Percentiles rank a stretch among this genome's conserved stretches.
These are phyloP conservation scores for Sthenelais limicola DNA, from an alignment of 2,888 invertebrate species.

Conservation along the genomic window DNA sequence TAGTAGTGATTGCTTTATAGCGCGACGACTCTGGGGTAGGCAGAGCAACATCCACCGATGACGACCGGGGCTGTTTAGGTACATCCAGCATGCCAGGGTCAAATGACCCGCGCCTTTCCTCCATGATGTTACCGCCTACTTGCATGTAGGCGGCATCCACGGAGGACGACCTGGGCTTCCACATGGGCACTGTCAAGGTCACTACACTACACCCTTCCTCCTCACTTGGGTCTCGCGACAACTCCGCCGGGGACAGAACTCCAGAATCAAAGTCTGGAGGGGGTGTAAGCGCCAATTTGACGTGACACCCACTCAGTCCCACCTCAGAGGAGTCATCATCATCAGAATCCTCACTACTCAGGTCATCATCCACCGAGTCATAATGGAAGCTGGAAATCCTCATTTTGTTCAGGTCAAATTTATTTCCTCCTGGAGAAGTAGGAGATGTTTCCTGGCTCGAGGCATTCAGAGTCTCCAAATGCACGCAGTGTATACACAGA, in stretches of 20 bases:
- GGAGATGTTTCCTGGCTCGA: conserved; percentile 42
- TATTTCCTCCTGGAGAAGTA: conserved; percentile 26
- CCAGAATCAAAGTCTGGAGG: too few relatives aligned
- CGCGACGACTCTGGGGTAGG: conserved; percentile 58
- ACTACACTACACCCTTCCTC: conserved; percentile 54
- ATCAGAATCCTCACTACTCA: conserved; percentile 44
- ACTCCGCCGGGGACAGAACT: neutral
- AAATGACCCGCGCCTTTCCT: conserved; percentile 51
- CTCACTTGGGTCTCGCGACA: conserved; percentile 47
- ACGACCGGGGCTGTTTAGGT: conserved; percentile 62
- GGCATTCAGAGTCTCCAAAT: conserved; percentile 62
- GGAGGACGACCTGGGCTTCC: conserved; percentile 65
- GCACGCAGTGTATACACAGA: conserved; percentile 67
- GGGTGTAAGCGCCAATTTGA: conserved; percentile 22
- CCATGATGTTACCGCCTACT: neutral
- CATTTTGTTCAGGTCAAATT: conserved; percentile 16
- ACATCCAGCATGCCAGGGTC: conserved; percentile 57
- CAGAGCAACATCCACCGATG: conserved; percentile 64
- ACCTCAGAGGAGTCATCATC: conserved; percentile 43
- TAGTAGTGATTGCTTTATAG: conserved; percentile 19
- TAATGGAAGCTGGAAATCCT: conserved; percentile 5
- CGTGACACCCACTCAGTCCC: neutral
- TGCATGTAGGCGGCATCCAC: conserved; percentile 60
- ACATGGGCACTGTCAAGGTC: conserved; percentile 63
- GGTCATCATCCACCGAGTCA: conserved; percentile 15